These are phyloP conservation scores for Streptopelia turtur DNA, from an alignment of 2,797 vertebrate species.

Conservation along the genomic window DNA sequence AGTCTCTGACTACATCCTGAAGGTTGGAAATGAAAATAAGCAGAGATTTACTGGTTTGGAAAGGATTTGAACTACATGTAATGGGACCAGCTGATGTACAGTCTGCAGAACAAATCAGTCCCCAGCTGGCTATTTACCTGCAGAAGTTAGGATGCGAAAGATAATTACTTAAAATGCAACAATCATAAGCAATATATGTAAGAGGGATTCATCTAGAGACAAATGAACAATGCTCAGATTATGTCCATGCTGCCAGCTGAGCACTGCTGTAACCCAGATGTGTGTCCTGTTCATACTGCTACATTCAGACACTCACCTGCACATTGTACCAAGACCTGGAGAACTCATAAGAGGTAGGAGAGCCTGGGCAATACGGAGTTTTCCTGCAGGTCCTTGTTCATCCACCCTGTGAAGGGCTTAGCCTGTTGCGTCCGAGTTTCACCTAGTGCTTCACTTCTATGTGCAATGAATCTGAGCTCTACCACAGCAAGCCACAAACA, in stretches of 20 bases:
- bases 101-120: not conserved
- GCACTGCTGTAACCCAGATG: not conserved
- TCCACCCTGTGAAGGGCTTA: not conserved
- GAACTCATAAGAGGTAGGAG: fast-evolving
- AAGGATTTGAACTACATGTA: not conserved
- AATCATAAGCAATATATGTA: not conserved
- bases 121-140: not conserved
- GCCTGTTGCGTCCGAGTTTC: not conserved
- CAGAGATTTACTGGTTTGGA: not conserved
- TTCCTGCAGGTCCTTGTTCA: not conserved
- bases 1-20: not conserved
- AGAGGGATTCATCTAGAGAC: not conserved
- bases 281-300: not conserved
- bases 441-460: not conserved
- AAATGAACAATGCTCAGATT: not conserved
- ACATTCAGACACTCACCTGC: not conserved
- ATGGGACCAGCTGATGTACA: not conserved
- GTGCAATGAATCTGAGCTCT: not conserved
- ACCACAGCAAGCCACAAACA: fast-evolving
- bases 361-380: not conserved
- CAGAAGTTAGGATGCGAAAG: not conserved
- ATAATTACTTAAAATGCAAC: not conserved
- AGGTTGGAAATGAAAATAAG: not conserved
- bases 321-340: not conserved
- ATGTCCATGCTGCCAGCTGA: not conserved